Percentiles rank a stretch among this genome's conserved stretches.
phyloP scores from a whole-genome alignment of 1,140 invertebrate genomes.

The Drosophila tristis region DNA sequence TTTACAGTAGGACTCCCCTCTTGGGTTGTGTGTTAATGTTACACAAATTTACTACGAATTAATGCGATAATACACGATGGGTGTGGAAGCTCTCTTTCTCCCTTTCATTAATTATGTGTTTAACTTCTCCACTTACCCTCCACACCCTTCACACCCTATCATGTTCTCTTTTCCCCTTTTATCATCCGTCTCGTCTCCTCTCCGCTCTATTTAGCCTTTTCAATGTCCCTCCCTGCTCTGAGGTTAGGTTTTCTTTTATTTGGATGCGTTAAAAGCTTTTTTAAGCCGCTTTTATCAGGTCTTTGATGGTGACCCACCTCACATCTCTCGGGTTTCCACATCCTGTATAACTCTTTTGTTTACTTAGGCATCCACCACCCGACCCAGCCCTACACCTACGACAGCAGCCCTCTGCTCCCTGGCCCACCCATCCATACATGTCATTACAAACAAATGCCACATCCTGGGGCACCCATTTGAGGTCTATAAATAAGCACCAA shows the following conservation, averaged over 20 bases:
- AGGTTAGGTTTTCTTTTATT: slow-evolving; percentile 31
- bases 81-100: no score
- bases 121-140: slow-evolving; percentile 2
- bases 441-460: slow-evolving; percentile 56
- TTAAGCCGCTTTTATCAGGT: slow-evolving; percentile 58
- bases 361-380: slow-evolving; percentile 53
- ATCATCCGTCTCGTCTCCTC: background rate
- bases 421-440: slow-evolving; percentile 34
- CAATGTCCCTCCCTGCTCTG: slow-evolving; percentile 17
- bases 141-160: slow-evolving; percentile 3
- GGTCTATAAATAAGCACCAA: slow-evolving; percentile 72
- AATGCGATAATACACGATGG: no score
- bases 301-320: slow-evolving; percentile 44
- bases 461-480: slow-evolving; percentile 68
- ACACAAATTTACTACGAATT: no score
- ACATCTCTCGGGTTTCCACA: slow-evolving; percentile 38
- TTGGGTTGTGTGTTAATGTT: no score
- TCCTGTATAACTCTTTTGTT: slow-evolving; percentile 63
- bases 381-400: background rate
- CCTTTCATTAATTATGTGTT: no score
- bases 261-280: slow-evolving; percentile 63
- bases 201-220: slow-evolving; percentile 7
- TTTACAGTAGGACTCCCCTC: no score
- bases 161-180: no score
- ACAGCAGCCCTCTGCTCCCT: background rate